These are phyloP conservation scores for Sus scrofa DNA, from an alignment of 2,113 vertebrate genomes.

Conservation along the genomic window T2T-Sscrofa CM000822.6:20468001-20468500, in stretches of 20 bases:
- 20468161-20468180: not conserved
- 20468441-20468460: not conserved
- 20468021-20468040: not conserved
- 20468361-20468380: not conserved
- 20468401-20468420: not conserved
- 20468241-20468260: not conserved
- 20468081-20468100: not conserved
- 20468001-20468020: not conserved
- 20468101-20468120: not conserved
- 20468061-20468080: not conserved
- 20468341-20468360: not conserved
- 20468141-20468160: not conserved
- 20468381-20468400: not conserved
- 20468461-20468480: not conserved
- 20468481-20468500: not conserved
- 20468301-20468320: not conserved
- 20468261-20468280: not conserved
- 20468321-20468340: not conserved
- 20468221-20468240: not conserved
- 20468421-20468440: not conserved
- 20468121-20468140: not conserved
- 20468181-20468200: not conserved
- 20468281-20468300: not conserved
- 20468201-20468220: not conserved
- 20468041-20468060: not conserved